Evolutionary conservation across 2,888 invertebrate species (phyloP).

Genomic region (Eupithecia abbreviata): DNA sequence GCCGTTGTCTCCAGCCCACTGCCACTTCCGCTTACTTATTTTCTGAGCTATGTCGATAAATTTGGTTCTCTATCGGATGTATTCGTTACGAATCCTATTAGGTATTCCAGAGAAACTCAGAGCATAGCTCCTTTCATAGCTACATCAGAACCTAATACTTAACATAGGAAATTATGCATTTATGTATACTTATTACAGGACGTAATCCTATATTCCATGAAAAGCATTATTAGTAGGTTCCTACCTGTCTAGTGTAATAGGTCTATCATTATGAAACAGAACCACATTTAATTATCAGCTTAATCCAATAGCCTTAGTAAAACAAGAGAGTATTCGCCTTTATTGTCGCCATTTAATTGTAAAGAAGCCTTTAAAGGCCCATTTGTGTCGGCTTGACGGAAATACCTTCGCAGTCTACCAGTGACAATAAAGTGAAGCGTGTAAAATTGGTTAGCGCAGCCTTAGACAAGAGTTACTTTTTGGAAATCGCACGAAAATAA

Average conservation of each 20-base stretch:
- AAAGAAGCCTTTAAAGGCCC: conserved; percentile 43
- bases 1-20: too few relatives aligned
- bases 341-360: conserved; percentile 44
- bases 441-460: conserved; percentile 50
- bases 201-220: not conserved
- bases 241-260: not conserved
- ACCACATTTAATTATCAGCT: conserved; percentile 10
- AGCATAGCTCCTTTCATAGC: too few relatives aligned
- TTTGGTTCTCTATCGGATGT: too few relatives aligned
- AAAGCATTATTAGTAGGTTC: not conserved
- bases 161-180: not conserved
- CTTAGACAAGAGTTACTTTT: conserved; percentile 2
- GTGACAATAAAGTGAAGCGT: conserved; percentile 52
- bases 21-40: too few relatives aligned
- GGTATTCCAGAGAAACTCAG: too few relatives aligned
- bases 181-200: not conserved
- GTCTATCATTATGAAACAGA: not conserved
- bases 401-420: conserved; percentile 48
- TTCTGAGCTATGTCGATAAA: too few relatives aligned
- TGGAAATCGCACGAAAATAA: not conserved
- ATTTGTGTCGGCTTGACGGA: conserved; percentile 43
- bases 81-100: too few relatives aligned
- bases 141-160: too few relatives aligned
- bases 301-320: conserved; percentile 35
- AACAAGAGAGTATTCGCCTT: conserved; percentile 38